Conservation (phyloP, 2,797 vertebrate genomes). For the Psittacula derbiana region DNA sequence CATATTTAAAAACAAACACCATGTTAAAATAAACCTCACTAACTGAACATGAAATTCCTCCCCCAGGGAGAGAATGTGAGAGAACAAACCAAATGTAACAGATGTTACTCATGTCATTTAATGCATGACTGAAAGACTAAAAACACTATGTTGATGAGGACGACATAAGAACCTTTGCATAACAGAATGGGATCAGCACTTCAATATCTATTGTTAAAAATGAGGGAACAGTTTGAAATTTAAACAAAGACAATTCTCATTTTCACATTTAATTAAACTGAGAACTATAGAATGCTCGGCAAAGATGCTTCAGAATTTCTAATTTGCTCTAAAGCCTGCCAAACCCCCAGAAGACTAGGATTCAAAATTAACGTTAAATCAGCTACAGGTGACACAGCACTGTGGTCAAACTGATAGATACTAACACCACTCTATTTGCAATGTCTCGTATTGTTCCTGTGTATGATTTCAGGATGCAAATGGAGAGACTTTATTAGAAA, state of each 20-base stretch:
- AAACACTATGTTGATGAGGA: background rate
- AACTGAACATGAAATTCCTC: conserved; percentile 1
- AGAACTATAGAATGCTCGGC: background rate
- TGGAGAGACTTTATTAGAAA: background rate
- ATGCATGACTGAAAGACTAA: conserved; percentile 49
- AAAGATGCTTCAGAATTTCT: background rate
- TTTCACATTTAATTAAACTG: background rate
- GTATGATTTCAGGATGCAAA: background rate
- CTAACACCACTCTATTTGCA: background rate
- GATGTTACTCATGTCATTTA: conserved; percentile 39
- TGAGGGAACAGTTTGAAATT: background rate
- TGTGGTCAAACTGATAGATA: background rate
- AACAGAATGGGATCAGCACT: background rate
- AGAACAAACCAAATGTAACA: conserved; percentile 28
- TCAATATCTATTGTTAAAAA: background rate
- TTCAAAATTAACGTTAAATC: background rate
- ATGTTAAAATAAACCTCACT: background rate
- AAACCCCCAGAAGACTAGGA: background rate
- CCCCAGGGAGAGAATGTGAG: conserved; percentile 9
- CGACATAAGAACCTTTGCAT: background rate
- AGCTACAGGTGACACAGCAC: background rate
- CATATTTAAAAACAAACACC: rapidly evolving
- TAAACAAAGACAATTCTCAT: background rate
- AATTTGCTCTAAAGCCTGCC: background rate
- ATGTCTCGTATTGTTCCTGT: background rate